phyloP scores from a whole-genome alignment of 2,113 vertebrate genomes.

The Steatornis caripensis region DNA sequence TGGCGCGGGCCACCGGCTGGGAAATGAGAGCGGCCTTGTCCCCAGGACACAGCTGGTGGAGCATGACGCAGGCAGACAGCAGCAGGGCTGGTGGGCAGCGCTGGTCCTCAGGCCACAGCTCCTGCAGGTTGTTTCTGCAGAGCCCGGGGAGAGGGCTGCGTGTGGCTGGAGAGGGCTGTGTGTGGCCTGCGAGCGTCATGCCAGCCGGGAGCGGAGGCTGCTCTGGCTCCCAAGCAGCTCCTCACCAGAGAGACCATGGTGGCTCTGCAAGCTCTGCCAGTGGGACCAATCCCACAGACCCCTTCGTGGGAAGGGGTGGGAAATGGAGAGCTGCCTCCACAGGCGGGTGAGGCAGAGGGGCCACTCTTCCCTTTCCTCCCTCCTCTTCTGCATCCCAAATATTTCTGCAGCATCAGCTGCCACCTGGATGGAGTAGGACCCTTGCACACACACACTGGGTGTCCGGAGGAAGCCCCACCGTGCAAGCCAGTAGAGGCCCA shows the following conservation, averaged over 20 bases:
- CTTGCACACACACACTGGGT: no score
- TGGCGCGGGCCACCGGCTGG: fast-evolving
- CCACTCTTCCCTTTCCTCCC: not conserved
- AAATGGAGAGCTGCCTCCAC: not conserved
- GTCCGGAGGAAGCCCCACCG: not conserved
- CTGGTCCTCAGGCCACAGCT: not conserved
- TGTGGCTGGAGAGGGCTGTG: no score
- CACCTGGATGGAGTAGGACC: not conserved
- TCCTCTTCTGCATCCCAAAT: not conserved
- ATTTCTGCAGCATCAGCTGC: not conserved
- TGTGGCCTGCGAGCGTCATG: fast-evolving
- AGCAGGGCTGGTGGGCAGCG: not conserved
- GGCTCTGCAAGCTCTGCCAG: not conserved
- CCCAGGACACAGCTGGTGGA: not conserved
- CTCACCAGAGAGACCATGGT: not conserved
- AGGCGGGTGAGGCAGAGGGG: not conserved
- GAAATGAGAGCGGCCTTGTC: not conserved
- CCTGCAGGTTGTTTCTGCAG: not conserved
- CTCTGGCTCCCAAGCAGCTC: not conserved
- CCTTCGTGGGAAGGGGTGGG: not conserved
- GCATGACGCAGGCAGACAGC: fast-evolving
- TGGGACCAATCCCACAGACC: not conserved
- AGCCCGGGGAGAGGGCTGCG: not conserved
- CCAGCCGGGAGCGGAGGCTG: fast-evolving
- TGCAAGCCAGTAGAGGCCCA: not conserved